Evolutionary conservation across 2,797 vertebrate species (phyloP), one percentile per base, ranked within the genome.

Genomic region (Xyrichtys novacula): DNA sequence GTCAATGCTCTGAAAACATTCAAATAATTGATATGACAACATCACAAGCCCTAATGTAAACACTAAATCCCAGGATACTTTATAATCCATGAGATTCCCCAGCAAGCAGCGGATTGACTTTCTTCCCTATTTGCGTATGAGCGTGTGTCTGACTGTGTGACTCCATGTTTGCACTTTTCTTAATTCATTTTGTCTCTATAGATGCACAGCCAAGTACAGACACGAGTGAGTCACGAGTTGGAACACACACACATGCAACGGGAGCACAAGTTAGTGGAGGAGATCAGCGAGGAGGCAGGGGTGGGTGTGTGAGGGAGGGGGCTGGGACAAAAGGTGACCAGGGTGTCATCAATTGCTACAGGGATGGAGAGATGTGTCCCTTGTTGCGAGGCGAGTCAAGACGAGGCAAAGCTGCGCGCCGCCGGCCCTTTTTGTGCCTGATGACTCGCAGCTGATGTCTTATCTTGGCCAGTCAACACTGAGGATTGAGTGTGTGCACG

Each of bases 361-460:
- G 81, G 84, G 86, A 87, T 44, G 60, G 78, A 78, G 74, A 61
- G 71, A 78, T 62, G 82, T 80, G 71, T 85, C 78, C 74, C 85
- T 78, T 9, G 61, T 62, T 82, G 80, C 31, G 81, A 85, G 75
- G 80, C 74, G 58, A 89, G 84, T 82, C 75, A 80, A 83, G 80
- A 84, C 61, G 61, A 87, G 71, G 78, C 80, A 81, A 78, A 85
- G 81, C 84, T 29, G 69, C 43, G 28, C 71, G 85, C 81, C 49
- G 57, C 60, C 42, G 71, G 86, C 68, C 85, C 71, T 85, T 86
- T 85, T 69, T 86, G 87, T 80, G 87, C 71, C 78, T 84, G 86
- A 87, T 88, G 88, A 88, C 85, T 88, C 57, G 68, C 83, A 90
- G 88, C 83, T 88, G 91, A 88, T 88, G 88, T 91, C 85, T 89